Evolutionary conservation across 2,888 invertebrate species (phyloP).

Genomic region (Chromoteleia sp.): DNA sequence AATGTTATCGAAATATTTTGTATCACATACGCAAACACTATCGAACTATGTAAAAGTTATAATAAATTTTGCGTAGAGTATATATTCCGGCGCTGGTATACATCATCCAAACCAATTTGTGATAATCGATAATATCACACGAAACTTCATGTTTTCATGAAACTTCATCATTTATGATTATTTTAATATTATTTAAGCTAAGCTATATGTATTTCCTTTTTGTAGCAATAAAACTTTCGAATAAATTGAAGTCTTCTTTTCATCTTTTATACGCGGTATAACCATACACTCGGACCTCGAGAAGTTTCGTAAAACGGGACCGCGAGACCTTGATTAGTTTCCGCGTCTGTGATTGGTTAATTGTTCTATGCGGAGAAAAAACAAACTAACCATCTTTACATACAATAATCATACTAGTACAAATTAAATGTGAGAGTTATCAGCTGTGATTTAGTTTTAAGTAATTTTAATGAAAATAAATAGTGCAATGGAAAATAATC

Average conservation of each 20-base stretch:
- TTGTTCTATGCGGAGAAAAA: no score
- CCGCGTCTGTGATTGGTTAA: no score
- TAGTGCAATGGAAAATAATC: no score
- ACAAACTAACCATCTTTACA: no score
- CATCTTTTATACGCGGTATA: no score
- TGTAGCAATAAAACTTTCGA: conserved; percentile 77
- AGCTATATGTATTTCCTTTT: conserved; percentile 77
- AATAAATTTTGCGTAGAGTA: conserved; percentile 60
- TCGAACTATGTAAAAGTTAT: conserved; percentile 38
- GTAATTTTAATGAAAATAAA: no score
- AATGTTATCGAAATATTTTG: conserved; percentile 1
- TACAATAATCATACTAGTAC: no score
- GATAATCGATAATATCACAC: conserved; percentile 79
- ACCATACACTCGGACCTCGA: no score
- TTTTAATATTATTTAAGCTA: conserved; percentile 74
- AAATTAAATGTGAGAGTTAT: no score
- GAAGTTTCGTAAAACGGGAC: no score
- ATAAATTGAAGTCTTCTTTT: conserved; percentile 4
- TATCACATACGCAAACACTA: conserved; percentile 21
- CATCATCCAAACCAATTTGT: conserved; percentile 77
- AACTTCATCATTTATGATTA: conserved; percentile 77
- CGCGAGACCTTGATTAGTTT: no score
- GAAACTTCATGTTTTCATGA: conserved; percentile 77
- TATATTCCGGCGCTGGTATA: conserved; percentile 64
- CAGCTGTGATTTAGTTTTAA: no score